Base-by-base conservation (phyloP, 2,888 invertebrate genomes). In the Elaeidobius kamerunicus region DNA sequence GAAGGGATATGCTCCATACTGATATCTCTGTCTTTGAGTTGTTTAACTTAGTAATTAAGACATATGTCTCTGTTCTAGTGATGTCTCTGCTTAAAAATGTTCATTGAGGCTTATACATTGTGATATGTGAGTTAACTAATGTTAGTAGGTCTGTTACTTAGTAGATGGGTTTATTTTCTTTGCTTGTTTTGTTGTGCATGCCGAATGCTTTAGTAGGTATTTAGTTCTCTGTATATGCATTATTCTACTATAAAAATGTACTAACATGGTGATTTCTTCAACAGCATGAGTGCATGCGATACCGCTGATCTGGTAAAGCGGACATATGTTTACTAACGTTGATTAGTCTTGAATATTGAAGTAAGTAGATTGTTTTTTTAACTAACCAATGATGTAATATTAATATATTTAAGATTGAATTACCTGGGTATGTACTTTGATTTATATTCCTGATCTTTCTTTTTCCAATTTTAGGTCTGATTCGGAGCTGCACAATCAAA, bases 241-340 rank as follows among this genome's bases (percentile, higher is more conserved):
- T 23, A 6, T 23, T 23, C 9, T 9, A 9, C 23, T 23, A 9
- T 23, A 23, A 6, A 23, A 9, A 9, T 30, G 2, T 44, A 44
- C 44, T 45, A 45, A 45, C 35, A 45, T 15, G 7, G 17, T 15
- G 12, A 28, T 46, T 38, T 44, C 35, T 46, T 38, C 45, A 38
- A 28, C 45, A 46, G 45, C 45, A 46, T 46, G 45, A 16, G 20
- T 28, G 28, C 45, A 18, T 38, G 45, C 38, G 38, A 46, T 16
- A 36, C 14, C 7, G 23, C 23, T 38, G 34, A 38, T 15, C 36
- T 46, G 45, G 45, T 16, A 46, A 27, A 38, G 18, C 23, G 17
- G 23, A 16, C 27, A 28, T 28, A 27, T 38, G 45, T 46, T 9
- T 46, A 46, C 45, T 46, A 46, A 46, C 27, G 17, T 36, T 16